Conservation (phyloP, 2,888 invertebrate genomes). For the Cataglyphis livida region DNA sequence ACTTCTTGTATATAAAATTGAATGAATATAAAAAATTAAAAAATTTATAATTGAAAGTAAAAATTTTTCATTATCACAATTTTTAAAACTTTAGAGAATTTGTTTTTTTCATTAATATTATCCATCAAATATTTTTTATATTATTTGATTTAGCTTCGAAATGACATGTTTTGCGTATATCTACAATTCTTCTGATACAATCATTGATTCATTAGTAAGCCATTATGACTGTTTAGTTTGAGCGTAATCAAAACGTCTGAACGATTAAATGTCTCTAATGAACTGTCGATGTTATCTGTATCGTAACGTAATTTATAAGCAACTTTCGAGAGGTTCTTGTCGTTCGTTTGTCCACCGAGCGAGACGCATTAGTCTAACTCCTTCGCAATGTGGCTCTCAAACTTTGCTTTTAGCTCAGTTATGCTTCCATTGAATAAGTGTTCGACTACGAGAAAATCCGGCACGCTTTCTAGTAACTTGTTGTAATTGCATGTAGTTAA, state of each 20-base stretch:
- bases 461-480: conserved; percentile 65
- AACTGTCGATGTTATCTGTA: conserved; percentile 26
- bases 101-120: neutral
- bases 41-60: neutral
- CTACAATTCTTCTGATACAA: neutral
- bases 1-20: neutral
- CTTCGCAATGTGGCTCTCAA: conserved; percentile 63
- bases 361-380: conserved; percentile 71
- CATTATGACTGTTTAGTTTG: neutral
- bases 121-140: neutral
- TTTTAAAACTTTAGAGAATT: neutral
- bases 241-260: neutral
- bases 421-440: conserved; percentile 60
- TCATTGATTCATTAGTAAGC: conserved; percentile 2
- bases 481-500: conserved; percentile 43
- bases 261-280: conserved; percentile 30
- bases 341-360: conserved; percentile 55
- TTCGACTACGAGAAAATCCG: conserved; percentile 54
- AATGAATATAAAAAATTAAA: neutral
- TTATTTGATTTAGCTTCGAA: neutral
- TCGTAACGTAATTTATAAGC: conserved; percentile 63
- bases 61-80: neutral
- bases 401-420: conserved; percentile 73
- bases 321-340: conserved; percentile 61
- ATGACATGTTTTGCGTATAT: neutral